Base-by-base conservation (phyloP, 64 coral and sea anemone species). In the Porites australiensis region DNA sequence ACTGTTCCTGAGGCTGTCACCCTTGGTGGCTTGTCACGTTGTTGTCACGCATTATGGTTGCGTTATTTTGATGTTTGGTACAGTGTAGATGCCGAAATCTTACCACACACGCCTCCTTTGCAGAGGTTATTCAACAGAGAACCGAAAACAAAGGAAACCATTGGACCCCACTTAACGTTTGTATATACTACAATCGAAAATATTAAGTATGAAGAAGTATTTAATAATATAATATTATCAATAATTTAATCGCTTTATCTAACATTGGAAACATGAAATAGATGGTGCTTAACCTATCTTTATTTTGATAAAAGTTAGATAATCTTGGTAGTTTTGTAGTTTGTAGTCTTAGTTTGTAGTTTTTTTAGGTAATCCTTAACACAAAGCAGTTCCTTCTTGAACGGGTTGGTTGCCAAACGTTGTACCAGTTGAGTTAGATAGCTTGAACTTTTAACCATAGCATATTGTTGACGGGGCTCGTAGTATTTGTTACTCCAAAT, bases 211-310 rank as follows among this genome's bases (percentile, higher is more conserved):
- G 49, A 67, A 69, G 50, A 69, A 50, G 27, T 77, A 55, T 8
- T 50, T 47, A 64, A 21, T 66, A 50, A 67, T 23, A 80, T 43
- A 44, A 60, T 82, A 60, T 82, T 13, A 45, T 68, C 46, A 19
- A 68, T 82, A 84, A 84, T 16, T n/a, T 51, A 68, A 52, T 68
- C 37, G 22, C 18, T 68, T 68, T 84, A 4, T n/a, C 44, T 18
- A 60, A 37, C 47, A 8, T 64, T 46, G 50, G 47, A 78, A 44
- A 47, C 46, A 23, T 80, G 15, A 60, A 61, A 80, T 37, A 58
- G 63, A 16, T 43, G 19, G 27, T 9, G 48, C 16, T 74, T 47
- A 1, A 6, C 16, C 8, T 1, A 48, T 44, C 13, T 14, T 14
- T 49, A 49, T 19, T 76, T 76, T n/a, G 43, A 76, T 16, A 50